These are phyloP conservation scores for Trachelus troglodyta DNA, from an alignment of 2,888 invertebrate species.

Conservation along the genomic window DNA sequence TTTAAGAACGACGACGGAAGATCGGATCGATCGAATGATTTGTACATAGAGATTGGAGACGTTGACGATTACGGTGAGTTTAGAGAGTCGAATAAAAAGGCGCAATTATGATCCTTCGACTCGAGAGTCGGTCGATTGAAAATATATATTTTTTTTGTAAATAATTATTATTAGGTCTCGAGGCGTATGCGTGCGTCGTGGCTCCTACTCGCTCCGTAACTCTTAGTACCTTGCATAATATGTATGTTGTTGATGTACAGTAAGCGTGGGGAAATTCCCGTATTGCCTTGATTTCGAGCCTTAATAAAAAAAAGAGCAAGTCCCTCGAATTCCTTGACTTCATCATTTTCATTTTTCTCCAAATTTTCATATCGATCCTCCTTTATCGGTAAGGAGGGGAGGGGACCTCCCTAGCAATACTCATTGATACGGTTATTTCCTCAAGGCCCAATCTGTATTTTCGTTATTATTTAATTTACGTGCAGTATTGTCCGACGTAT, in stretches of 20 bases:
- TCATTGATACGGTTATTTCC: constrained; percentile 30
- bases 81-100: background rate
- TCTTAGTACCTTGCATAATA: constrained; percentile 33
- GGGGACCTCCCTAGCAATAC: constrained; percentile 27
- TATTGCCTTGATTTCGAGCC: background rate
- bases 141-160: background rate
- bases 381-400: background rate
- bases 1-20: background rate
- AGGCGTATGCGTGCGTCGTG: background rate
- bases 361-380: background rate
- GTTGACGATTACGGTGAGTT: background rate
- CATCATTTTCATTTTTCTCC: background rate
- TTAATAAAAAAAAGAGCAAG: background rate
- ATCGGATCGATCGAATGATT: background rate
- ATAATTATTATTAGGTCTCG: background rate
- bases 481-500: constrained; percentile 50
- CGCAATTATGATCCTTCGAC: background rate
- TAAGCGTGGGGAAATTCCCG: background rate
- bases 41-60: background rate
- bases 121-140: background rate
- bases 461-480: constrained; percentile 56
- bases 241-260: constrained; percentile 2
- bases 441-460: constrained; percentile 17
- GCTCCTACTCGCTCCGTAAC: constrained; percentile 10
- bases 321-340: background rate